Evolutionary conservation across 2,113 vertebrate species (phyloP).

Genomic region (Colistium nudipinnis): DNA sequence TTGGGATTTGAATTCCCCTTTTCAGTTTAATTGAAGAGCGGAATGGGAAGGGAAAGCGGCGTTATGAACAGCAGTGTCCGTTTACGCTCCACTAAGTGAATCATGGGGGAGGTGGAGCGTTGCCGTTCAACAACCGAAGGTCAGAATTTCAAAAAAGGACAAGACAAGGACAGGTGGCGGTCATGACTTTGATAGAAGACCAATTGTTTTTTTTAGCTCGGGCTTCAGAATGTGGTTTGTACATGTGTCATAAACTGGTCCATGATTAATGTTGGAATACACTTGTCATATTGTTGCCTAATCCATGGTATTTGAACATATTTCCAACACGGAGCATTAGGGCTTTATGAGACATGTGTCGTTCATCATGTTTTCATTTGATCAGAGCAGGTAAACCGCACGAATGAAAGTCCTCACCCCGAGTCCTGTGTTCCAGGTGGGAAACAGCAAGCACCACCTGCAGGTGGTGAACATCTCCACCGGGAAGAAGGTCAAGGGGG

Average conservation of each 20-base stretch:
- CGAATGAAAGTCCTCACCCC: slow-evolving; percentile 26
- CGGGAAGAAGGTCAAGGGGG: slow-evolving; percentile 92
- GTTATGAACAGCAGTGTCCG: slow-evolving; percentile 4
- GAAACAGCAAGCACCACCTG: slow-evolving; percentile 91
- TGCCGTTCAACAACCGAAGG: no score
- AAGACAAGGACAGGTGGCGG: no score
- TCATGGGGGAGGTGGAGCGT: slow-evolving; percentile 6
- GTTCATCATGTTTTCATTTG: background rate
- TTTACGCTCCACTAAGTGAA: slow-evolving; percentile 25
- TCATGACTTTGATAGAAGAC: no score
- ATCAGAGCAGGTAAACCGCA: no score
- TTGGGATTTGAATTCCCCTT: slow-evolving; percentile 7
- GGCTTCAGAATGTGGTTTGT: background rate
- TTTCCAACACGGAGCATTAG: no score
- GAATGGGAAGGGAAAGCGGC: slow-evolving; percentile 2
- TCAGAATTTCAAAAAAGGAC: no score
- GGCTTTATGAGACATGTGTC: no score
- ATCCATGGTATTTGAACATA: no score
- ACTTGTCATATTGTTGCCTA: no score
- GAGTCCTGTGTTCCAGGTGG: slow-evolving; percentile 81
- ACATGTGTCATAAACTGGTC: background rate
- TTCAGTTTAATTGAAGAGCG: slow-evolving; percentile 12
- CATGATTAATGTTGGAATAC: no score
- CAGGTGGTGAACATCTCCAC: slow-evolving; percentile 96
- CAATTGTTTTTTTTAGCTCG: slow-evolving; percentile 12